A percentile compares a stretch with the other conserved stretches of the same genome.
Evolutionary conservation across 2,888 invertebrate species (phyloP).

Genomic region (Electrophaes corylata): DNA sequence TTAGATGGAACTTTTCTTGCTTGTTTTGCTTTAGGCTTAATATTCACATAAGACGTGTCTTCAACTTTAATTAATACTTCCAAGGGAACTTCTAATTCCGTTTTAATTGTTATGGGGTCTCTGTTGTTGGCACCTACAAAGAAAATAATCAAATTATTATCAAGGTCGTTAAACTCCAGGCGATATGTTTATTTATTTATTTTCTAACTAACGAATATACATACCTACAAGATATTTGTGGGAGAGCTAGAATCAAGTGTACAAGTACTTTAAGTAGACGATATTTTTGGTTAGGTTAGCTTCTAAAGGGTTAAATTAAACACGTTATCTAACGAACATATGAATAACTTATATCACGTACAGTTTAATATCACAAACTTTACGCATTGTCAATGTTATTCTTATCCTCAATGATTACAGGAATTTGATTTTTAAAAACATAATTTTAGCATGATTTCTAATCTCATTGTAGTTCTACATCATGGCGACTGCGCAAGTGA

Average conservation of each 20-base stretch:
- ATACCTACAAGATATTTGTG: too few relatives aligned
- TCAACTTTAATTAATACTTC: neutral
- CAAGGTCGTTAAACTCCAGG: neutral
- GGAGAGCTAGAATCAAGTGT: too few relatives aligned
- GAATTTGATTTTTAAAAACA: too few relatives aligned
- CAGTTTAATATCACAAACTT: too few relatives aligned
- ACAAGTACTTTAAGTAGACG: too few relatives aligned
- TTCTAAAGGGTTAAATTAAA: too few relatives aligned
- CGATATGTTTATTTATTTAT: neutral
- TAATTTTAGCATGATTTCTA: too few relatives aligned
- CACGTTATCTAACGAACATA: too few relatives aligned
- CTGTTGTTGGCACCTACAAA: conserved; percentile 26
- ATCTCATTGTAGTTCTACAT: conserved; percentile 17
- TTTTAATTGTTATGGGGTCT: conserved; percentile 10
- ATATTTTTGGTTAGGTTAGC: too few relatives aligned
- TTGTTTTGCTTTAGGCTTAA: neutral
- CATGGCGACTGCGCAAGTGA: conserved; percentile 67
- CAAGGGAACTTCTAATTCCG: conserved; percentile 2
- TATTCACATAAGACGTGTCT: neutral
- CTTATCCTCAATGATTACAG: too few relatives aligned
- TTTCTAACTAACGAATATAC: neutral
- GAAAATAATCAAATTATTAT: conserved; percentile 19
- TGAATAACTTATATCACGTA: too few relatives aligned
- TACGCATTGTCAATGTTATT: too few relatives aligned
- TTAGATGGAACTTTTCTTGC: neutral